A percentile compares a stretch with the other conserved stretches of the same genome.
Evolutionary conservation across 1,140 invertebrate genomes (phyloP).

Genomic region (Lasaia peninsularis): DNA sequence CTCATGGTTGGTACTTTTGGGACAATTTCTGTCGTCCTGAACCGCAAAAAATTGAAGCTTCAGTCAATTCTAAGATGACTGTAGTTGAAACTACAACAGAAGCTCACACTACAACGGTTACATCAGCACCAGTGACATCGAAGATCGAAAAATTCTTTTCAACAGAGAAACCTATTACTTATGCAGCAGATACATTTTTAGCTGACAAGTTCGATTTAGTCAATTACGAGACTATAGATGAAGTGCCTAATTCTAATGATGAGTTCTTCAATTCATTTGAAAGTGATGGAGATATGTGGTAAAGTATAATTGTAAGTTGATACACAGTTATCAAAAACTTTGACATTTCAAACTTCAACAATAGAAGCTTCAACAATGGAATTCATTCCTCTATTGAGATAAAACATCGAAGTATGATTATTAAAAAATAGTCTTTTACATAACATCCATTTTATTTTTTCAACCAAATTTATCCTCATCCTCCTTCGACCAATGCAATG

Average conservation of each 20-base stretch:
- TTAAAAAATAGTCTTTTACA: too few relatives aligned
- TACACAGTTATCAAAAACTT: background rate
- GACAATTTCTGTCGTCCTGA: slow-evolving; percentile 50
- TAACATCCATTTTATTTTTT: too few relatives aligned
- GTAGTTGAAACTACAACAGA: slow-evolving; percentile 7
- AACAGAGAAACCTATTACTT: slow-evolving; percentile 45
- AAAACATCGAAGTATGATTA: too few relatives aligned
- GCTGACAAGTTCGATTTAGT: slow-evolving; percentile 63
- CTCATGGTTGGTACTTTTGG: slow-evolving; percentile 60
- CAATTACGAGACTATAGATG: slow-evolving; percentile 48
- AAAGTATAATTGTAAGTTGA: background rate
- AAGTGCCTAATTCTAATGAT: slow-evolving; percentile 28
- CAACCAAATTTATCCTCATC: too few relatives aligned
- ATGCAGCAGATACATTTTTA: slow-evolving; percentile 54
- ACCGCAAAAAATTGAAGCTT: slow-evolving; percentile 19
- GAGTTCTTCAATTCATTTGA: slow-evolving; percentile 47
- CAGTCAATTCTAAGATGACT: background rate
- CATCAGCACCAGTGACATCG: slow-evolving; percentile 24
- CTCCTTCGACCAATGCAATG: too few relatives aligned
- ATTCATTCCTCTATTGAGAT: too few relatives aligned
- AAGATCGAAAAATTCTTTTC: slow-evolving; percentile 51
- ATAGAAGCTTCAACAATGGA: too few relatives aligned
- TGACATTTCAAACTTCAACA: too few relatives aligned
- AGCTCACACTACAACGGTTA: slow-evolving; percentile 17
- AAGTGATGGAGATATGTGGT: slow-evolving; percentile 36